Conservation (phyloP, 2,113 vertebrate species). For the Jacana jacana region DNA sequence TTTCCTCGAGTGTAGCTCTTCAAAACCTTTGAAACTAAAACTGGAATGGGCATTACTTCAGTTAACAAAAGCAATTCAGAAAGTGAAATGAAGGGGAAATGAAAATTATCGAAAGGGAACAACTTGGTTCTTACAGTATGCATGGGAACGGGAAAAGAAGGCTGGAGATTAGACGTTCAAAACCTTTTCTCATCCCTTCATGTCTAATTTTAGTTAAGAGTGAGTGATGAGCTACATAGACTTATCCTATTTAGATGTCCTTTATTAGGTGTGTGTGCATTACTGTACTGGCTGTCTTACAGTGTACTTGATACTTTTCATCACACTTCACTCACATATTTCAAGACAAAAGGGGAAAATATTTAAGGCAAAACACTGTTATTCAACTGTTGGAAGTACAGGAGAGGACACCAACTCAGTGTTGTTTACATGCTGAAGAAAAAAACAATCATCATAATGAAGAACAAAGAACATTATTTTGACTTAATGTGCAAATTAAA, state of each 20-base stretch:
- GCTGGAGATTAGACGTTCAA: background rate
- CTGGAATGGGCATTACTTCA: background rate
- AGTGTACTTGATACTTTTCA: background rate
- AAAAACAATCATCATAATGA: background rate
- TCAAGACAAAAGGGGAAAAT: no score
- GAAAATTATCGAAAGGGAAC: background rate
- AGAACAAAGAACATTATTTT: background rate
- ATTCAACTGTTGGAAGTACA: background rate
- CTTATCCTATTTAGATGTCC: background rate
- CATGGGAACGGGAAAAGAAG: background rate
- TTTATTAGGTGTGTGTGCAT: background rate
- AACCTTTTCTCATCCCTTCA: slow-evolving; percentile 18
- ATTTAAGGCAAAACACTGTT: background rate
- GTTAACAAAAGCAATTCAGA: slow-evolving; percentile 9
- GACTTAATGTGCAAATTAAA: background rate
- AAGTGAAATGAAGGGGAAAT: background rate
- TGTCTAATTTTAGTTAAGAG: slow-evolving; percentile 13
- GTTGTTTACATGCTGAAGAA: background rate
- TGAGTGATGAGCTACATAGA: background rate
- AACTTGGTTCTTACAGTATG: background rate
- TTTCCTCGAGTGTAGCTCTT: background rate
- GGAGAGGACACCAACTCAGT: background rate
- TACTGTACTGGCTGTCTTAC: background rate
- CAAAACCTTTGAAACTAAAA: background rate
- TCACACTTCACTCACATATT: background rate